Evolutionary conservation across 2,888 invertebrate genomes (phyloP), one percentile per base, ranked within the genome.

Genomic region (Coenonympha arcania): DNA sequence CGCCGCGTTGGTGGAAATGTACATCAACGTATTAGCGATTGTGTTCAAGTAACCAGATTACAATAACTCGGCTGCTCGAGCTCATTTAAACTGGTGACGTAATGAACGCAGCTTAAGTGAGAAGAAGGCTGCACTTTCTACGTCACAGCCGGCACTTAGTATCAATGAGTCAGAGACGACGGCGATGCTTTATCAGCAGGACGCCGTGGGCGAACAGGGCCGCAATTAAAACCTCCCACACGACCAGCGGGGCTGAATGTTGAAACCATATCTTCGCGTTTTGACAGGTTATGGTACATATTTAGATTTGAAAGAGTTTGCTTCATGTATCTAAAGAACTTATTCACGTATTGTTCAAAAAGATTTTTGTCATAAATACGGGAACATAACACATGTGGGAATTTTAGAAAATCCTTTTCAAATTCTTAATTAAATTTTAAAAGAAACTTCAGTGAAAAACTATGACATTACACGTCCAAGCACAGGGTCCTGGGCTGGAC

Each of bases 171-270:
- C 62, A 63, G 11, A 36, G 48, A 34, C 42, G 58, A 55, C 54
- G 48, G 37, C 42, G 58, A 55, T 55, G 50, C 53, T 55, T 54
- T 58, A 60, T 59, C 58, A 56, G 50, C 42, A 40, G 54, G 52
- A 55, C 48, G 49, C 19, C 31, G 62, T 63, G 61, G 62, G 62
- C 62, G 62, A 63, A 58, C 61, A 50, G 56, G 61, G 48, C 54
- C 48, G 48, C 57, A 60, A 62, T 59, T 59, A 59, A 58, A 57
- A 47, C 58, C 60, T 37, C 61, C 62, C 57, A 59, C 61, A 42
- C 52, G 44, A 49, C 45, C 36, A 28, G 41, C 31, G 48, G 48
- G 33, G 26, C 31, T 20, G 13, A 47, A 52, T 50, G 55, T 49
- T 49, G 49, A 40, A 49, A 55, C 41, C 52, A 46, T 52, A 55